Evolutionary conservation across 2,888 invertebrate species (phyloP), one percentile per base, ranked within the genome.

Genomic region (Cantharis lateralis): DNA sequence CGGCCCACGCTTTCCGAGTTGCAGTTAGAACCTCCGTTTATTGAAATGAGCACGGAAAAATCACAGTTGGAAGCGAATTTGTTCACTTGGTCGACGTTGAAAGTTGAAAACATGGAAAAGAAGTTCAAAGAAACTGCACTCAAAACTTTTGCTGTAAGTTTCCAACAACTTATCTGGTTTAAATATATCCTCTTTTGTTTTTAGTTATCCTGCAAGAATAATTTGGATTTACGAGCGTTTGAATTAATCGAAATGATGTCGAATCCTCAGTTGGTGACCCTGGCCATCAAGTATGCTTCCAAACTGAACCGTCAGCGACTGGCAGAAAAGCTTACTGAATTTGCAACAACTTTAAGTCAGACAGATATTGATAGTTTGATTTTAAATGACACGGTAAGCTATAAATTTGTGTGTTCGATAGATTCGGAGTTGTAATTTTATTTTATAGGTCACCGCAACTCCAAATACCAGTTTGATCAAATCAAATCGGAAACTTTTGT

Each of bases 241-340:
- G 98, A 98, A 87, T 89, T 98, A 15, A 95, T 96, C 87, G 93
- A 95, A 84, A 90, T 96, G 82, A 91, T 98, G 84, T 93, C 93
- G 18, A 94, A 95, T 83, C 92, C 93, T 1, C 93, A 94, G 66
- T 89, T 96, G 0, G 88, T 97, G 61, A 94, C 95, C 79, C 89
- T 97, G 61, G 97, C 96, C 0, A 93, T 95, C n/a, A 96, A 95
- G 86, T 98, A 97, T 88, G 96, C 97, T 0, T 92, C 93, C 0
- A 93, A 95, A 81, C 89, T 95, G 11, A 93, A 95, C 20, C 92
- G 93, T 82, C 91, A 93, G 82, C 93, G 95, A 83, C 89, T 98
- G 66, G 95, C 95, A 0, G 95, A 96, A 82, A 94, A 94, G 85
- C 89, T 98, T 24, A 90, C 91, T 0, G 86, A 86, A 66, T 72